Conservation (phyloP, 2,113 vertebrate species). For the Tupaia chinensis region DNA sequence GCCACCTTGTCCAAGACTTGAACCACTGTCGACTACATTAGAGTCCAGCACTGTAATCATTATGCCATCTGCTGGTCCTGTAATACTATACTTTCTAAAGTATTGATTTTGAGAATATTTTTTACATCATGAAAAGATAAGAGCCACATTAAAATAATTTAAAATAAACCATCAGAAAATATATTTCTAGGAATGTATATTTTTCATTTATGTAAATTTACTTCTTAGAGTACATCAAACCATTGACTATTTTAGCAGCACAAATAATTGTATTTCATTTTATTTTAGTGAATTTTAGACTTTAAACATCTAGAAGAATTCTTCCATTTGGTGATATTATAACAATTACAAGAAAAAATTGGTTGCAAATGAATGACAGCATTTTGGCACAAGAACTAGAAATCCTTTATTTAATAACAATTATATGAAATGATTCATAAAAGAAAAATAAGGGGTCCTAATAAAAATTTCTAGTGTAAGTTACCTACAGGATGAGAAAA, state of each 20-base stretch:
- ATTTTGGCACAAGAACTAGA: neutral
- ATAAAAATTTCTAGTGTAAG: neutral
- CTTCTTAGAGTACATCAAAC: neutral
- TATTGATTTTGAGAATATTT: conserved; percentile 24
- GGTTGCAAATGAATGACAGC: neutral
- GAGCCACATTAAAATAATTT: conserved; percentile 11
- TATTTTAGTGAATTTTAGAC: neutral
- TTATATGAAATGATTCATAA: neutral
- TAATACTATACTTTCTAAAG: neutral
- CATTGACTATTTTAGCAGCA: neutral
- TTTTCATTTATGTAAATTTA: neutral
- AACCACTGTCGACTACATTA: too few relatives aligned
- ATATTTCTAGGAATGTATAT: neutral
- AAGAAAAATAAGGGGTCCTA: neutral
- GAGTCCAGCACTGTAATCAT: too few relatives aligned
- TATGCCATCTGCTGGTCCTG: too few relatives aligned
- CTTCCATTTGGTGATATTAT: neutral
- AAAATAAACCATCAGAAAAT: conserved; percentile 8
- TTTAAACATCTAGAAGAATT: neutral
- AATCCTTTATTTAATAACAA: neutral
- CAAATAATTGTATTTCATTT: neutral
- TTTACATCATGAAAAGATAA: neutral
- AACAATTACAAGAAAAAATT: neutral
- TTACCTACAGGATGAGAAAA: neutral
- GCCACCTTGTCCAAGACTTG: too few relatives aligned